These are phyloP conservation scores for Macropis europaea DNA, from an alignment of 2,888 invertebrate species.

Conservation along the genomic window DNA sequence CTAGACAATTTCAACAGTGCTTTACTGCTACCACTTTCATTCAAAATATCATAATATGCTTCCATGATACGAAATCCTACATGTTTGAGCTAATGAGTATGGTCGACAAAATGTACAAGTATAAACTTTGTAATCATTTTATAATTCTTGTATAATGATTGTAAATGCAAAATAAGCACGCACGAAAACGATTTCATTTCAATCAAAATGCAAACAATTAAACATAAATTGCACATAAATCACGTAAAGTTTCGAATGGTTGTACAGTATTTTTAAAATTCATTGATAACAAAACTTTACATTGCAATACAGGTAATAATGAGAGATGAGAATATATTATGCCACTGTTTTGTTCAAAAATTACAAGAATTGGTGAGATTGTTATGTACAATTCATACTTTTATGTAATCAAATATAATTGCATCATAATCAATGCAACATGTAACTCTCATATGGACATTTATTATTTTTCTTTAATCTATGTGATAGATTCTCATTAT, in stretches of 20 bases:
- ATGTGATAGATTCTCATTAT: slow-evolving; percentile 64
- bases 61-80: slow-evolving; percentile 41
- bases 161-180: slow-evolving; percentile 30
- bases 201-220: slow-evolving; percentile 32
- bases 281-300: slow-evolving; percentile 41
- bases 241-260: slow-evolving; percentile 13
- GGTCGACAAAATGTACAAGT: slow-evolving; percentile 45
- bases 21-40: slow-evolving; percentile 31
- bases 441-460: slow-evolving; percentile 63
- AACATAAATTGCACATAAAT: slow-evolving; percentile 58
- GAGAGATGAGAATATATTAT: slow-evolving; percentile 46
- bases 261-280: slow-evolving; percentile 22
- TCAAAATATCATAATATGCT: slow-evolving; percentile 48
- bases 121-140: slow-evolving; percentile 36
- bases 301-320: slow-evolving; percentile 44
- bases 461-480: slow-evolving; percentile 62
- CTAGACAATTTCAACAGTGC: slow-evolving; percentile 16
- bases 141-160: slow-evolving; percentile 40
- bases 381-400: slow-evolving; percentile 63
- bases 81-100: slow-evolving; percentile 29
- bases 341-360: slow-evolving; percentile 39
- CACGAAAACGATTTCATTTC: slow-evolving; percentile 25
- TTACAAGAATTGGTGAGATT: slow-evolving; percentile 59
- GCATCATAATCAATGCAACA: slow-evolving; percentile 56
- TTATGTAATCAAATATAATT: slow-evolving; percentile 57